Evolutionary conservation across 2,888 invertebrate species (phyloP).

Genomic region (Leptopterna dolabrata): DNA sequence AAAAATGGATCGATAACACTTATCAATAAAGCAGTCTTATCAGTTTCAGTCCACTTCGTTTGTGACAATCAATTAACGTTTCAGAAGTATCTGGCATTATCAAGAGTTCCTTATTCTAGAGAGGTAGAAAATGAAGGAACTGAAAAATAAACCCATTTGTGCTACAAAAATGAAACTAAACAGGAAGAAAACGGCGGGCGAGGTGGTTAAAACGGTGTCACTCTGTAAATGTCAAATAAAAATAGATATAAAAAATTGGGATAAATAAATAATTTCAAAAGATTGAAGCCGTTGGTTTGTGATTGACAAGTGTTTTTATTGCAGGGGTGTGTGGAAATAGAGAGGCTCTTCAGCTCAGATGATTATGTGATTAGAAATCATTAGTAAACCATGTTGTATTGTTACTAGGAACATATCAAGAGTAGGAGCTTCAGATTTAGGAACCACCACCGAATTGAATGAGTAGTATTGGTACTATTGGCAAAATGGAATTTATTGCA

Average conservation of each 20-base stretch:
- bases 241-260: conserved; percentile 36
- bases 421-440: too few relatives aligned
- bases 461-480: too few relatives aligned
- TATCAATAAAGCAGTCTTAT: conserved; percentile 3
- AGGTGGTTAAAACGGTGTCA: conserved; percentile 53
- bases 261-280: neutral
- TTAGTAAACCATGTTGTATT: too few relatives aligned
- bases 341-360: too few relatives aligned
- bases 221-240: conserved; percentile 56
- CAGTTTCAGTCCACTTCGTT: neutral
- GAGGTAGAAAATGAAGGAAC: conserved; percentile 50
- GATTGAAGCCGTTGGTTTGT: too few relatives aligned
- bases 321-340: too few relatives aligned
- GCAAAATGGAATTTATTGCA: too few relatives aligned
- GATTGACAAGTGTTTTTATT: too few relatives aligned
- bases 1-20: neutral
- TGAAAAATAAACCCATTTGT: conserved; percentile 55
- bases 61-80: neutral
- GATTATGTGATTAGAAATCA: too few relatives aligned
- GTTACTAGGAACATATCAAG: too few relatives aligned
- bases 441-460: too few relatives aligned
- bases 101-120: conserved; percentile 40
- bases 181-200: conserved; percentile 56
- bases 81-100: neutral
- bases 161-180: conserved; percentile 42